phyloP scores from a whole-genome alignment of 2,113 vertebrate species.

The Charina bottae region DNA sequence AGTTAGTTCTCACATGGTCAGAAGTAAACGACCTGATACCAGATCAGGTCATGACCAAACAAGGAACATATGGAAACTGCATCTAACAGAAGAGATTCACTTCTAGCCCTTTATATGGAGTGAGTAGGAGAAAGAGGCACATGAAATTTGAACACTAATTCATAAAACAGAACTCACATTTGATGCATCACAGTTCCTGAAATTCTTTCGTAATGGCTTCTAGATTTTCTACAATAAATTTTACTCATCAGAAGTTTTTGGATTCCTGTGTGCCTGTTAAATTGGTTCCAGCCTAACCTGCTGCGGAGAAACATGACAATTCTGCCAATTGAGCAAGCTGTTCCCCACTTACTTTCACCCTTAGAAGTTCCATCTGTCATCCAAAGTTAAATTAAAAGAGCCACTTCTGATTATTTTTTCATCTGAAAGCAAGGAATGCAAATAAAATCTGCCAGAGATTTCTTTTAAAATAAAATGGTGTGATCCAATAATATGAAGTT shows the following conservation, averaged over 20 bases:
- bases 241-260: background rate
- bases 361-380: background rate
- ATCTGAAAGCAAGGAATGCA: background rate
- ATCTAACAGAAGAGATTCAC: background rate
- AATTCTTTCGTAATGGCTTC: background rate
- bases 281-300: background rate
- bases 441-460: background rate
- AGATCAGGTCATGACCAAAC: background rate
- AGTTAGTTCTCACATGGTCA: background rate
- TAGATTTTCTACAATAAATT: background rate
- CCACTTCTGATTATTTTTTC: background rate
- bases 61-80: background rate
- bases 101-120: background rate
- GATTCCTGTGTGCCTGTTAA: background rate
- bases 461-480: background rate
- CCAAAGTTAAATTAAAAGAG: background rate
- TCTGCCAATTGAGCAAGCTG: background rate
- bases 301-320: background rate
- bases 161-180: background rate
- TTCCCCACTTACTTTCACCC: background rate
- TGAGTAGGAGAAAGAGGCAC: background rate
- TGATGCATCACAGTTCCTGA: background rate
- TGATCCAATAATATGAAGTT: background rate
- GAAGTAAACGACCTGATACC: background rate
- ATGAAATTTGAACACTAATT: background rate